Evolutionary conservation across 2,113 vertebrate genomes (phyloP).

Genomic region (Amphilophus citrinellus): DNA sequence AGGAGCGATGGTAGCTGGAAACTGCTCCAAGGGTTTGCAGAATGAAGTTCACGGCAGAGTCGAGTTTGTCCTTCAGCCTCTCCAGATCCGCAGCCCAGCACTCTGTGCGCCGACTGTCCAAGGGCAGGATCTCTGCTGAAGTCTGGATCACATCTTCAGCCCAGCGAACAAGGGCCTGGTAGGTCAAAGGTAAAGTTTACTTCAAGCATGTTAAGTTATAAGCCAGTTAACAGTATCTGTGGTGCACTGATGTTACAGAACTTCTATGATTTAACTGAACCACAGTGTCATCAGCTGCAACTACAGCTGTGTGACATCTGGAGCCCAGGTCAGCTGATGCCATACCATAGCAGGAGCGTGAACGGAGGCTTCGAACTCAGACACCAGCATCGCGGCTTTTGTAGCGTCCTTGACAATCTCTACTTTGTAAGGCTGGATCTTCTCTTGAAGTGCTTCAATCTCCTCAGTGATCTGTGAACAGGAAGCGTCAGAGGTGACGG

Average conservation of each 20-base stretch:
- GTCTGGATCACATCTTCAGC: constrained; percentile 74
- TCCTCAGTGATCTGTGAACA: constrained; percentile 71
- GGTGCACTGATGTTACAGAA: not conserved
- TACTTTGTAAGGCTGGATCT: constrained; percentile 70
- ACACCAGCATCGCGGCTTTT: constrained; percentile 44
- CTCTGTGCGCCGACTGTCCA: constrained; percentile 29
- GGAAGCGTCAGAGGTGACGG: not conserved
- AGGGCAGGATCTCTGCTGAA: constrained; percentile 22
- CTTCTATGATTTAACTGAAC: not conserved
- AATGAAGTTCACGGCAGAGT: constrained; percentile 48
- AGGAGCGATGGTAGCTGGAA: constrained; percentile 70
- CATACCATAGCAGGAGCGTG: constrained; percentile 78
- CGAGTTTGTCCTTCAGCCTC: constrained; percentile 66
- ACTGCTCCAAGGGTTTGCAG: constrained; percentile 69
- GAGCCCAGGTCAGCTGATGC: not conserved
- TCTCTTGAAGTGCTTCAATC: constrained; percentile 61
- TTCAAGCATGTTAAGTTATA: not conserved
- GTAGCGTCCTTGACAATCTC: constrained; percentile 63
- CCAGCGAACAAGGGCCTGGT: constrained; percentile 70
- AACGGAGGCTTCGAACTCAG: constrained; percentile 67
- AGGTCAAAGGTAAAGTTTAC: not conserved
- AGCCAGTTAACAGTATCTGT: not conserved
- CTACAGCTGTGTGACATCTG: not conserved
- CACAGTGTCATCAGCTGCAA: no score
- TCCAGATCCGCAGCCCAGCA: constrained; percentile 68